These are phyloP conservation scores for Drosophila tsacasi DNA, from an alignment of 1,140 invertebrate genomes.

Conservation along the genomic window DNA sequence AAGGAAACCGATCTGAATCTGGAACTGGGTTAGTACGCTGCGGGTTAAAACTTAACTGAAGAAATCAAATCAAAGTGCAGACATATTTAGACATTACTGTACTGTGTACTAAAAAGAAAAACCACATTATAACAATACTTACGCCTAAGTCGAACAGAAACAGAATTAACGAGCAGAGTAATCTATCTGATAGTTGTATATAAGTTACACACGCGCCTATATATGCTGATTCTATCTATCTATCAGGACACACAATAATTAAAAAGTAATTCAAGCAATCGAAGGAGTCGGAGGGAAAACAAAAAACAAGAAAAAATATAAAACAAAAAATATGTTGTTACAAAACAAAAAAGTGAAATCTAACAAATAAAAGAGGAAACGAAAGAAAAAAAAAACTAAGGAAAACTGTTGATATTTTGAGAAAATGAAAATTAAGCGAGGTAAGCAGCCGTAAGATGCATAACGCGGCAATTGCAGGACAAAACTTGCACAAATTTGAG, in stretches of 20 bases:
- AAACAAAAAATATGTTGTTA: constrained; percentile 36
- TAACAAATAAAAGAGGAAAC: constrained; percentile 43
- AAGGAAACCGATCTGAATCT: constrained; percentile 3
- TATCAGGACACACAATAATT: constrained; percentile 51
- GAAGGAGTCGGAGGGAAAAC: constrained; percentile 7
- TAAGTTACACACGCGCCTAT: constrained; percentile 35
- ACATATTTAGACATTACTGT: constrained; percentile 31
- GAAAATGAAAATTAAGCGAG: not conserved
- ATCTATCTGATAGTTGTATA: constrained; percentile 47
- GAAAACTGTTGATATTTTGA: not conserved
- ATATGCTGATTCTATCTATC: constrained; percentile 22
- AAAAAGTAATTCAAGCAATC: constrained; percentile 51
- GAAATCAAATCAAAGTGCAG: constrained; percentile 44
- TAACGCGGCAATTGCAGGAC: not conserved
- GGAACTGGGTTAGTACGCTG: constrained; percentile 13
- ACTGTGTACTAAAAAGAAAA: constrained; percentile 26
- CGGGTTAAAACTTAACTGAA: constrained; percentile 13
- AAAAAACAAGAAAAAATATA: constrained; percentile 16
- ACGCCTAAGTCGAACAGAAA: constrained; percentile 39
- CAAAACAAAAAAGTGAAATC: constrained; percentile 49
- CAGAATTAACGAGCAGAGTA: constrained; percentile 30
- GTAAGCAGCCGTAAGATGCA: not conserved
- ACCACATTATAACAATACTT: constrained; percentile 34
- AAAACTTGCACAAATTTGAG: not conserved
- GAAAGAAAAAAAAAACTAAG: constrained; percentile 2